Evolutionary conservation across 1,140 invertebrate species (phyloP).

Genomic region (Drosophila repleta): DNA sequence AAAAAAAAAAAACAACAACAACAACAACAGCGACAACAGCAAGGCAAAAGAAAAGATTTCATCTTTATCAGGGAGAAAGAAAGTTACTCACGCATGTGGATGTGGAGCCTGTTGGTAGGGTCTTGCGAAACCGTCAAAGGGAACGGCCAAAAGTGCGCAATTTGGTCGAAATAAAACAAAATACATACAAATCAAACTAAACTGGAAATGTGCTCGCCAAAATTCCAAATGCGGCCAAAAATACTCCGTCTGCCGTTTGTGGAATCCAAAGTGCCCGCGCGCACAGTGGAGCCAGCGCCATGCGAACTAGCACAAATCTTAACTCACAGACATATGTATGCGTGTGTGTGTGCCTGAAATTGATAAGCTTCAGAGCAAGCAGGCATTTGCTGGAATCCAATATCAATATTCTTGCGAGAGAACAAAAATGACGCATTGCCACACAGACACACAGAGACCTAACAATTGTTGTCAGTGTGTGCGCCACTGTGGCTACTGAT

Average conservation of each 20-base stretch:
- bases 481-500: constrained; percentile 24
- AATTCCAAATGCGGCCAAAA: constrained; percentile 34
- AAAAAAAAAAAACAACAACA: too few relatives aligned
- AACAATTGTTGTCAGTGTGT: neutral
- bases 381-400: constrained; percentile 12
- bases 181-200: neutral
- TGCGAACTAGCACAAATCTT: neutral
- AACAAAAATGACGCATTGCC: constrained; percentile 22
- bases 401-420: constrained; percentile 4
- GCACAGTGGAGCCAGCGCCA: constrained; percentile 27
- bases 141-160: constrained; percentile 20
- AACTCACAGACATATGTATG: neutral
- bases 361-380: constrained; percentile 2
- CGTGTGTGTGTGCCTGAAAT: neutral
- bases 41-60: constrained; percentile 16
- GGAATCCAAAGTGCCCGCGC: constrained; percentile 14
- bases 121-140: constrained; percentile 20
- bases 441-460: neutral
- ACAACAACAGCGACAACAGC: too few relatives aligned
- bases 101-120: constrained; percentile 13
- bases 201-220: constrained; percentile 9
- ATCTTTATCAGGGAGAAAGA: constrained; percentile 50
- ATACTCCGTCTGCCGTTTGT: constrained; percentile 13
- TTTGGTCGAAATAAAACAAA: constrained; percentile 16
- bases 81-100: constrained; percentile 4